phyloP scores from a whole-genome alignment of 2,797 vertebrate genomes.

The Oreortyx pictus region DNA sequence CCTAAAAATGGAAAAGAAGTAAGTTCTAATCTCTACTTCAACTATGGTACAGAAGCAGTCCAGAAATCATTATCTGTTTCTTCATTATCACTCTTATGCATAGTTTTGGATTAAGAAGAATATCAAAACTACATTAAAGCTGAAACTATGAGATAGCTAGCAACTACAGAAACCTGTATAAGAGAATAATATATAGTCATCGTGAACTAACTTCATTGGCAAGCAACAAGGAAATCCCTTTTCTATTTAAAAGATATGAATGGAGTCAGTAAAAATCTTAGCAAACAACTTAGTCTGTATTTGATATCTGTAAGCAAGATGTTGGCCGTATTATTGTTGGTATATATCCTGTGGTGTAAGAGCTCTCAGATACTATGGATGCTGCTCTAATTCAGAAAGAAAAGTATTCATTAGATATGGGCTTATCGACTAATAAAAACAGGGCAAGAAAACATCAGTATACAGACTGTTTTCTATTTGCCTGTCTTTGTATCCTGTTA shows the following conservation, averaged over 20 bases:
- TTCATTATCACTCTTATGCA: background rate
- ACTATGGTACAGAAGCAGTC: background rate
- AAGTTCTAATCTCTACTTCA: background rate
- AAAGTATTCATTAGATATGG: background rate
- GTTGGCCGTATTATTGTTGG: background rate
- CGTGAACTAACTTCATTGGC: background rate
- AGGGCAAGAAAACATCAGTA: background rate
- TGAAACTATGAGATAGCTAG: background rate
- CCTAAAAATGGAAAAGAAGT: background rate
- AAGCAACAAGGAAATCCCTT: background rate
- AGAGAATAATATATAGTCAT: background rate
- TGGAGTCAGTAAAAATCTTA: background rate
- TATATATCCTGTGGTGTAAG: accelerated
- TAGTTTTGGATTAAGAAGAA: background rate
- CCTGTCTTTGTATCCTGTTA: background rate
- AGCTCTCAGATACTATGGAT: background rate
- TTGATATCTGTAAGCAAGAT: background rate
- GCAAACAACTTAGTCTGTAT: background rate
- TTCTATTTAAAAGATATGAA: background rate
- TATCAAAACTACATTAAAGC: background rate
- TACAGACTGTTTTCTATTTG: background rate
- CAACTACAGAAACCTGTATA: background rate
- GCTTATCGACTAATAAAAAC: background rate
- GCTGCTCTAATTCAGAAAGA: background rate
- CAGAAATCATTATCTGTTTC: background rate